These are phyloP conservation scores for Ferdinandea cuprea DNA, from an alignment of 2,888 invertebrate species.

Conservation along the genomic window DNA sequence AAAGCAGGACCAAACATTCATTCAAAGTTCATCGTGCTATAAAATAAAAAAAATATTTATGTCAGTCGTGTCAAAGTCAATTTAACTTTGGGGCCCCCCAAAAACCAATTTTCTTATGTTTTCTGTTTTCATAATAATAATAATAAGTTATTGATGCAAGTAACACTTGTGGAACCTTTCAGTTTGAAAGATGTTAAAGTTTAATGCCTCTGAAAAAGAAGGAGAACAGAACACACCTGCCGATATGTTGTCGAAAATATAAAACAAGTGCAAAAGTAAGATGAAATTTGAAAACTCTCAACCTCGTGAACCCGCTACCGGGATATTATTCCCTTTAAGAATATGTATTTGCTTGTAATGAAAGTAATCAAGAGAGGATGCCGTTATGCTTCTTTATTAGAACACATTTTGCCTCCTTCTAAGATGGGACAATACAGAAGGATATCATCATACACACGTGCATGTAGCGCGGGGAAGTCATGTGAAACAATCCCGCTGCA, in stretches of 20 bases:
- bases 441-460: neutral
- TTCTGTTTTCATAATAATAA: too few species aligned
- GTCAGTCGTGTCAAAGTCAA: constrained; percentile 44
- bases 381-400: constrained; percentile 45
- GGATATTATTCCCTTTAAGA: neutral
- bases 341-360: constrained; percentile 53
- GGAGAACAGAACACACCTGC: constrained; percentile 41
- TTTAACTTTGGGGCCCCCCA: constrained; percentile 39
- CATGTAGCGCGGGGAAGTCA: constrained; percentile 5
- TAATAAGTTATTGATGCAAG: constrained; percentile 54
- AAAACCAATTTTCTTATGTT: constrained; percentile 55
- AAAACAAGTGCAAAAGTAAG: neutral
- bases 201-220: constrained; percentile 43
- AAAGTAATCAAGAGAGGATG: constrained; percentile 58
- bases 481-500: constrained; percentile 22
- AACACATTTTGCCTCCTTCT: constrained; percentile 40
- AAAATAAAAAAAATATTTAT: constrained; percentile 50
- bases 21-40: constrained; percentile 16
- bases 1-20: constrained; percentile 6
- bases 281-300: neutral
- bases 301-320: neutral
- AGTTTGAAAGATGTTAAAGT: constrained; percentile 35
- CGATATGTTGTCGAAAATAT: constrained; percentile 23
- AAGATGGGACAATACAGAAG: neutral
- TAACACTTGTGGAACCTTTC: constrained; percentile 48